Conservation (phyloP, 2,888 invertebrate species). For the Polydesmus complanatus region DNA sequence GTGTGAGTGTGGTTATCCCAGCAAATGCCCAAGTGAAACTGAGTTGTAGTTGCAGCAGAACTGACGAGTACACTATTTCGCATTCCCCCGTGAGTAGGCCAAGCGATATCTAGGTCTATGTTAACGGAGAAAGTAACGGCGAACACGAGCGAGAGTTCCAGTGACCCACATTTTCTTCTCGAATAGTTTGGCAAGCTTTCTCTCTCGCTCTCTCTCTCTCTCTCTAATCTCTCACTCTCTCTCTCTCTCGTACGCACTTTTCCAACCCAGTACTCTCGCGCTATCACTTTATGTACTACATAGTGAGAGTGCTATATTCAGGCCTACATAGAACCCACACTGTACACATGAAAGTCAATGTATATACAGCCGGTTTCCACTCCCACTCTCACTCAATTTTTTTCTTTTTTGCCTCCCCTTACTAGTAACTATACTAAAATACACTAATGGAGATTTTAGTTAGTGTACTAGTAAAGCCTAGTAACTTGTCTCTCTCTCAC, state of each 20-base stretch:
- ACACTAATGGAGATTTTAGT: too few relatives aligned
- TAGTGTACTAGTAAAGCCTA: too few relatives aligned
- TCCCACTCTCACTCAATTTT: background rate
- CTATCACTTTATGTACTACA: too few relatives aligned
- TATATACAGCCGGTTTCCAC: background rate
- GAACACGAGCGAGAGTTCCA: constrained; percentile 11
- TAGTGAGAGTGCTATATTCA: too few relatives aligned
- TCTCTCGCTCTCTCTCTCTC: background rate
- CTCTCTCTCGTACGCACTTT: background rate
- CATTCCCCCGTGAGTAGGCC: constrained; percentile 13
- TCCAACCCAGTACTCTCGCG: too few relatives aligned
- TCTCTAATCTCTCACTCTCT: background rate
- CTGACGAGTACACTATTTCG: background rate
- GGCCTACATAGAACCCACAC: background rate
- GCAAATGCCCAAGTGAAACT: background rate
- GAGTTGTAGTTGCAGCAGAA: background rate
- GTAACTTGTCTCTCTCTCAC: background rate
- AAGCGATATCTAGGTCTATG: constrained; percentile 19
- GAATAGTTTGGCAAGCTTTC: constrained; percentile 1
- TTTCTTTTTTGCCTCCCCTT: background rate
- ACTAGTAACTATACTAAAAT: too few relatives aligned
- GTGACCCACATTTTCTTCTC: constrained; percentile 18
- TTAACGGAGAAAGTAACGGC: constrained; percentile 18
- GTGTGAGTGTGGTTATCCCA: background rate
- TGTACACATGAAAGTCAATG: background rate